Base-by-base conservation (phyloP, 1,140 invertebrate species). In the Drosophila ohnishii region DNA sequence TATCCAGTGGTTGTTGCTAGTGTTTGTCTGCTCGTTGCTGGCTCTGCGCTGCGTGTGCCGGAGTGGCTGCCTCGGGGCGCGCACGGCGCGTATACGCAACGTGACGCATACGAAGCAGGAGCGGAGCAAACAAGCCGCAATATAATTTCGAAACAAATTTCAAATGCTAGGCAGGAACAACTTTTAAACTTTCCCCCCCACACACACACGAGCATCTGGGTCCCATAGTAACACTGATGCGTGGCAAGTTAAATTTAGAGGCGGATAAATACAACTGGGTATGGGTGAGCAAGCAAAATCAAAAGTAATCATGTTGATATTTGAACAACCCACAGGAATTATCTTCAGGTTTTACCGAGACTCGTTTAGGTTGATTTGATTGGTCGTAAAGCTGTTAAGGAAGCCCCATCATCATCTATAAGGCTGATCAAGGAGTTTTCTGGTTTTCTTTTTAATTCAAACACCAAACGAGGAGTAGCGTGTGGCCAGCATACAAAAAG, bases 131-230 rank as follows among this genome's bases (percentile, higher is more conserved):
- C 73, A 76, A 72, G 59, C 69, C 42, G 66, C 65, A 76, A 62
- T 82, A 71, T 66, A 72, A 86, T 86, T 83, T 86, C 81, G 84
- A 58, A 80, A 77, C 83, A 80, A 86, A 87, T 86, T 86, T 78
- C 79, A 86, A 86, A 86, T 86, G 84, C 83, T 48, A 88, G 76
- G 67, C 83, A 86, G 82, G 83, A 83, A 83, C 79, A 86, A 87
- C 75, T 87, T 86, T 83, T 87, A 83, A 86, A 83, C 84, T 88
- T 73, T 34, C 45, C 60, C 81, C 58, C 34, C 63, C 56, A 71
- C 60, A 66, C 64, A 34, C 45, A 28, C 39, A 19, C 10, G 11
- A 30, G 30, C 13, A 22, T 11, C 59, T 11, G 50, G 37, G n/a
- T 62, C 40, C 70, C 71, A 55, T 83, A 47, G 73, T 50, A 75